Conservation (phyloP, 1,140 invertebrate species). For the Drosophila lacteicornis region DNA sequence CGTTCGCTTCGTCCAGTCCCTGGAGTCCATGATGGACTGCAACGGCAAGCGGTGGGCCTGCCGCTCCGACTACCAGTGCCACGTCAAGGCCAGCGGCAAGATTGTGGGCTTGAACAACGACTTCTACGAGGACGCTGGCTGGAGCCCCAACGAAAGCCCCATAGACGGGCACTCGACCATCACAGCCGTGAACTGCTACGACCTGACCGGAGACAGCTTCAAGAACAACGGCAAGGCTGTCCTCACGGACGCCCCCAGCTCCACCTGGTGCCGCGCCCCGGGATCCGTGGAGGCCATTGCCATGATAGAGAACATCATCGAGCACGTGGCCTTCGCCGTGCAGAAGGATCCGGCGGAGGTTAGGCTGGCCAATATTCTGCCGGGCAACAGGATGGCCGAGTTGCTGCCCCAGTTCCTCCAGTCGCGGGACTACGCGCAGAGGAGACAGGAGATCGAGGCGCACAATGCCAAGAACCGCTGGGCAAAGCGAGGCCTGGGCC, state of each 20-base stretch:
- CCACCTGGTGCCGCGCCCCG: conserved; percentile 88
- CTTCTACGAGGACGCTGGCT: conserved; percentile 89
- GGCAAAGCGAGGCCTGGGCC: conserved; percentile 88
- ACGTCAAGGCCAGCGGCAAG: conserved; percentile 88
- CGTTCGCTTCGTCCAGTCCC: conserved; percentile 87
- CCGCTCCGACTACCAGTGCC: conserved; percentile 86
- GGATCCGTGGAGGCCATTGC: conserved; percentile 88
- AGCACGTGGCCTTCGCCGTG: conserved; percentile 90
- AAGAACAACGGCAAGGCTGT: conserved; percentile 86
- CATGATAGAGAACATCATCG: conserved; percentile 92
- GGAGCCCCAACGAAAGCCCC: conserved; percentile 87
- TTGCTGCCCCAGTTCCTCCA: conserved; percentile 68
- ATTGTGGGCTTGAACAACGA: conserved; percentile 88
- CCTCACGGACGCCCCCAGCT: conserved; percentile 88
- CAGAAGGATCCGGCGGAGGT: conserved; percentile 90
- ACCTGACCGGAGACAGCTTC: conserved; percentile 85
- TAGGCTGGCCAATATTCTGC: conserved; percentile 87
- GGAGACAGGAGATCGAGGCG: conserved; percentile 85
- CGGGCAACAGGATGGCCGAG: conserved; percentile 84
- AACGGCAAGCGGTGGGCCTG: conserved; percentile 88
- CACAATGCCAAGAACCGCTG: conserved; percentile 89
- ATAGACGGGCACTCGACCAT: conserved; percentile 79
- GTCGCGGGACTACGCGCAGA: conserved; percentile 85
- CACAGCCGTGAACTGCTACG: conserved; percentile 87
- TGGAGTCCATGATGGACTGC: conserved; percentile 89